These are phyloP conservation scores for Eulemur coronatus DNA, from an alignment of 2,797 vertebrate genomes.

Conservation along the genomic window DNA sequence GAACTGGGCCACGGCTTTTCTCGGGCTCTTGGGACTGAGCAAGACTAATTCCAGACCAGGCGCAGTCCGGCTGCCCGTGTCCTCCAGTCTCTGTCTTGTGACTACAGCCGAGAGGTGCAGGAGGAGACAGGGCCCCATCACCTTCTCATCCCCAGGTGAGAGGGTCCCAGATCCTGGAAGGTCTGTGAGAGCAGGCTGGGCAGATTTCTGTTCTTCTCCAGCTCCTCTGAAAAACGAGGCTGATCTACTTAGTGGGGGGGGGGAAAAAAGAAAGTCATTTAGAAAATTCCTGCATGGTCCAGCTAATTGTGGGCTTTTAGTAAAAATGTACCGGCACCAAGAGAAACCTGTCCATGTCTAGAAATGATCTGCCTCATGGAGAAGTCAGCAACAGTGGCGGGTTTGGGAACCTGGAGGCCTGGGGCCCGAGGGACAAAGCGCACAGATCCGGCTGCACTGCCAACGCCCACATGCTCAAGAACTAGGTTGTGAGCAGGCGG, in stretches of 20 bases:
- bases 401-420: not conserved
- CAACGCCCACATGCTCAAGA: not conserved
- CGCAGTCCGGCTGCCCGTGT: rapidly evolving
- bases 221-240: not conserved
- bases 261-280: not conserved
- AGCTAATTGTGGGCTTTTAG: not conserved
- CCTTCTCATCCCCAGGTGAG: not conserved
- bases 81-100: rapidly evolving
- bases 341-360: not conserved
- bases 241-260: not conserved
- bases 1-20: not conserved
- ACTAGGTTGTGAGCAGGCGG: too few species aligned
- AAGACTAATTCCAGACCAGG: not conserved
- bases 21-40: not conserved
- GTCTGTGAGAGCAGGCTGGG: not conserved
- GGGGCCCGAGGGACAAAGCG: not conserved
- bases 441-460: rapidly evolving
- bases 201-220: not conserved
- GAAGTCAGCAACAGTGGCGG: not conserved
- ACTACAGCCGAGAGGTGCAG: not conserved
- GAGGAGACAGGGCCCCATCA: too few species aligned
- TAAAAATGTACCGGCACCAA: not conserved
- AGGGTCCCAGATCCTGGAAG: not conserved
- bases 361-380: not conserved
- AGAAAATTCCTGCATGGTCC: not conserved